Base-by-base conservation (phyloP, 2,888 invertebrate genomes). In the Drosophila nr. fundita region DNA sequence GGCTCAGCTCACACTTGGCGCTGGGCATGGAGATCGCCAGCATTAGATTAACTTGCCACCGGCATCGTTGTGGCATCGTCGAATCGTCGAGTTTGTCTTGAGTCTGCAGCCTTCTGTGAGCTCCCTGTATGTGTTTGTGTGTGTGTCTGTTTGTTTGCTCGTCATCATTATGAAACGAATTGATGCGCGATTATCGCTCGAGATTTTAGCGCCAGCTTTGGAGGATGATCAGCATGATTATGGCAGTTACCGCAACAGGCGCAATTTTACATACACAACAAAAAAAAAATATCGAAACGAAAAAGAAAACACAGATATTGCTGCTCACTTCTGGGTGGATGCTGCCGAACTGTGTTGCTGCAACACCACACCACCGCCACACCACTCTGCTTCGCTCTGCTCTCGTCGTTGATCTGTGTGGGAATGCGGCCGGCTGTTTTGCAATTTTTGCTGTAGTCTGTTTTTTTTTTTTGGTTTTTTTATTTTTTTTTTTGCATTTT, bases 121-220 rank as follows among this genome's bases (percentile, higher is more conserved):
- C 32, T 52, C 24, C 21, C 36, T 55, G 61, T 53, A 27, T 59
- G 40, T 40, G 53, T 68, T 54, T 36, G 34, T 21, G n/a, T 29
- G n/a, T 61, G 29, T 30, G 11, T 45, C 34, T 45, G 6, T 38
- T 42, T 36, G 61, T 60, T 55, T 70, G 67, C 80, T 89, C 90
- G 90, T 90, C 90, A 84, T 89, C 90, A 90, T 87, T 87, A 91
- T 91, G 90, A 90, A 90, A 91, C 88, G 91, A 91, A 91, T 87
- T 88, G 91, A 88, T 91, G 89, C 73, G 89, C 87, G 87, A 89
- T 88, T 88, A 88, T 90, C 87, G 87, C 89, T 75, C 64, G 72
- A 80, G 89, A 89, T 90, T 80, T 90, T 88, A 87, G 87, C 87
- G 87, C 87, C 87, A 90, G 89, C 76, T 73, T 68, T 76, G 72